phyloP scores from a whole-genome alignment of 2,888 invertebrate genomes.

The Hesperia comma region DNA sequence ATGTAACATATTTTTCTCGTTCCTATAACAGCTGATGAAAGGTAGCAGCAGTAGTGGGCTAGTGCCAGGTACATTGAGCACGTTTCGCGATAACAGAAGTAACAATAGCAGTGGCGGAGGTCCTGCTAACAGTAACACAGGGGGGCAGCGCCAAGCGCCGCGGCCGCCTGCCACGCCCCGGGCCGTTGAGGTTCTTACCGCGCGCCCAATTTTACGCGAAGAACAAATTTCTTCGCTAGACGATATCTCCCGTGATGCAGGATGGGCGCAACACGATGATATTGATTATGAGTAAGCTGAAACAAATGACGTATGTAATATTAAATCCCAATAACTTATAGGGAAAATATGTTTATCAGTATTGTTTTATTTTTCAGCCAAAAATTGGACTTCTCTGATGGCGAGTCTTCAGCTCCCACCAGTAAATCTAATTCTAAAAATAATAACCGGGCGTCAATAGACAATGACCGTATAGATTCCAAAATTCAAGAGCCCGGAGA shows the following conservation, averaged over 20 bases:
- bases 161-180: conserved; percentile 70
- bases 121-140: conserved; percentile 42
- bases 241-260: conserved; percentile 93
- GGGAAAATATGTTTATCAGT: background rate
- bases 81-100: conserved; percentile 65
- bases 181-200: conserved; percentile 86
- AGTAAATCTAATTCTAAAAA: conserved; percentile 56
- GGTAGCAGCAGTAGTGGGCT: conserved; percentile 77
- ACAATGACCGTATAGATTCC: conserved; percentile 67
- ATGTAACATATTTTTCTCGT: background rate
- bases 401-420: conserved; percentile 84
- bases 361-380: conserved; percentile 83
- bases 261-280: conserved; percentile 96
- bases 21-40: conserved; percentile 70
- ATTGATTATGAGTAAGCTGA: conserved; percentile 92
- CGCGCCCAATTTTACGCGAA: conserved; percentile 95
- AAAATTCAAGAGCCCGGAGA: conserved; percentile 71
- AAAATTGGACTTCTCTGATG: conserved; percentile 97
- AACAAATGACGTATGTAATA: conserved; percentile 1
- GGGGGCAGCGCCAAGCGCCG: conserved; percentile 48
- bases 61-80: conserved; percentile 72
- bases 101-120: conserved; percentile 49
- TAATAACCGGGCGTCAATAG: conserved; percentile 62
- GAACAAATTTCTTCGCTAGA: conserved; percentile 96
- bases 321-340: background rate